These are phyloP conservation scores for Turritopsis dohrnii DNA, from an alignment of 30 jellyfish, hydroid and myxozoan genomes.

Conservation along the genomic window DNA sequence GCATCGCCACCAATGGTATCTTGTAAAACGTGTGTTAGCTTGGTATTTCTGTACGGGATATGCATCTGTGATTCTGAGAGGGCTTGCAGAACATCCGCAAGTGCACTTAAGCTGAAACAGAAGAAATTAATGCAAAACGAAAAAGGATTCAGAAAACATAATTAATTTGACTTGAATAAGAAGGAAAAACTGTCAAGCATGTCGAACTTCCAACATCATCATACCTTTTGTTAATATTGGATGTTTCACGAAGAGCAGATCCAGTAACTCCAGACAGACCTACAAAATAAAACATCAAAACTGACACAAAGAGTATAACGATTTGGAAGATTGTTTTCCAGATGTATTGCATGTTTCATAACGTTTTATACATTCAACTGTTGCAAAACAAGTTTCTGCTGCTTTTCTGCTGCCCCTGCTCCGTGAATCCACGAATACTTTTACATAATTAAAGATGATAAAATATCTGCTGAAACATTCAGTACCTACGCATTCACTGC, in stretches of 20 bases:
- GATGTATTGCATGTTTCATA: no score
- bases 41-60: constrained; percentile 78
- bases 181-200: no score
- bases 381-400: no score
- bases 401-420: no score
- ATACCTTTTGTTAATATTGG: constrained; percentile 82
- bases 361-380: no score
- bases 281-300: not conserved
- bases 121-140: no score
- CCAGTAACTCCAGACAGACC: constrained; percentile 98
- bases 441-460: no score
- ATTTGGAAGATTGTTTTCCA: no score
- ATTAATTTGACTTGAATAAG: no score
- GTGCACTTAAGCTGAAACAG: constrained; percentile 66
- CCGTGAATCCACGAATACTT: not conserved
- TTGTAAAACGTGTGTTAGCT: constrained; percentile 78
- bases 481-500: constrained; percentile 94
- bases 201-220: not conserved
- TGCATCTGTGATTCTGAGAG: constrained; percentile 71
- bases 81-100: constrained; percentile 81
- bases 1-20: constrained; percentile 94
- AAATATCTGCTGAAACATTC: not conserved
- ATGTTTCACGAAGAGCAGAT: constrained; percentile 75
- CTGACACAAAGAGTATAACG: no score
- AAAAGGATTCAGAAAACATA: no score